Evolutionary conservation across 2,797 vertebrate genomes (phyloP).

Genomic region (Enteromius fasciolatus): DNA sequence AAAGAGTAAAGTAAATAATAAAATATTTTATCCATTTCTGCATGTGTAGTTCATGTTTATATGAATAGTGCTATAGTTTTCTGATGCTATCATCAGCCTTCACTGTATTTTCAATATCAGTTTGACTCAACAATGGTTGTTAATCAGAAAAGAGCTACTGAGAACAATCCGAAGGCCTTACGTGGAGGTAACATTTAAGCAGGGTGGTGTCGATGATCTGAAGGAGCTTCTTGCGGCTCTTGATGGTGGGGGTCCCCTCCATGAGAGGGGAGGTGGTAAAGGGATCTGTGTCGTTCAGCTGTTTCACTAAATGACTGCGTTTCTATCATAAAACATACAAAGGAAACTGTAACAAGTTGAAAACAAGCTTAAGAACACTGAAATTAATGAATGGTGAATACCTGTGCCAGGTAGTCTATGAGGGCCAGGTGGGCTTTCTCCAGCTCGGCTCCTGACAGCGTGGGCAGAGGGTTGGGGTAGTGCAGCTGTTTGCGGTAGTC

Average conservation of each 20-base stretch:
- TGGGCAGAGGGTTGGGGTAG: constrained; percentile 93
- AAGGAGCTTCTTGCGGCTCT: constrained; percentile 95
- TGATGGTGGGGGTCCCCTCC: constrained; percentile 97
- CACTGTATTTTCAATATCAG: neutral
- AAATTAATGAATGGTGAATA: constrained; percentile 48
- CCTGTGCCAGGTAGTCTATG: constrained; percentile 98
- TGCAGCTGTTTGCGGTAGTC: constrained; percentile 98
- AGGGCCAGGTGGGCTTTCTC: constrained; percentile 97
- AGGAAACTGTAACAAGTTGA: neutral
- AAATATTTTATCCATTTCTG: too few species aligned
- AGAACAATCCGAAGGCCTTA: constrained; percentile 68
- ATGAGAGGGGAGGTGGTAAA: constrained; percentile 94
- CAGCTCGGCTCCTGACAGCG: constrained; percentile 90
- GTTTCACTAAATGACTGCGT: constrained; percentile 95
- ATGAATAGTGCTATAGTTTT: too few species aligned
- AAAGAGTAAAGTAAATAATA: too few species aligned
- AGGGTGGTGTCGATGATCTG: constrained; percentile 98
- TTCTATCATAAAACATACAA: constrained; percentile 77
- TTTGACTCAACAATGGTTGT: neutral
- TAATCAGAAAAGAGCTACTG: neutral
- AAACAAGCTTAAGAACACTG: neutral
- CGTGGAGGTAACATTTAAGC: constrained; percentile 96
- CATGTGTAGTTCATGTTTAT: too few species aligned
- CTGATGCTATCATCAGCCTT: neutral
- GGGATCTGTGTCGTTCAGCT: constrained; percentile 92